Evolutionary conservation across 2,888 invertebrate genomes (phyloP), one percentile per base, ranked within the genome.

Genomic region (Aleiodes testaceus): DNA sequence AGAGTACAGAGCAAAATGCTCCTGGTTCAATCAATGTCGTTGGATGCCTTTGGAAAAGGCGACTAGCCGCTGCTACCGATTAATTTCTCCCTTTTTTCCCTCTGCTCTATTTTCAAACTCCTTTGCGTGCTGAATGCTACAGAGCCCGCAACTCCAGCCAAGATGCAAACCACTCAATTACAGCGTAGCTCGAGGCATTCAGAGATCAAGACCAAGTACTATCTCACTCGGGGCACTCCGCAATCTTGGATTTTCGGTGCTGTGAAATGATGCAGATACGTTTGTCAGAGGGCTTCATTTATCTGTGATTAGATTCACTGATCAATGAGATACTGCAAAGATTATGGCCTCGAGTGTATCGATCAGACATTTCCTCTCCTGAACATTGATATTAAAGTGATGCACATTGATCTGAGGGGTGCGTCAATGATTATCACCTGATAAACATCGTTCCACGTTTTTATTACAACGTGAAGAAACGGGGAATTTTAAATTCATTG

Each of bases 111-210:
- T 36, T 36, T 36, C 9, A 36, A n/a, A 36, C 36, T 36, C 36
- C 36, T 36, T 72, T 64, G 72, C 72, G 72, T 72, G 72, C 55
- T 67, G 67, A 72, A 72, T 67, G 59, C 55, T 71, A 42, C 22
- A 42, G 20, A 20, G n/a, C 20, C 64, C 65, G 55, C 70, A 50
- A 69, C 64, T 69, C 42, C 36, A 30, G 18, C 70, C 61, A 77
- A 81, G 82, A 85, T 84, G 83, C 84, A 84, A 85, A 85, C 84
- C 84, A 84, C 84, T 85, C 85, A 85, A 85, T 86, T 85, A 85
- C 79, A 80, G 78, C 76, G 74, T 76, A 73, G 79, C 83, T 80
- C 76, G 74, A n/a, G 59, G 59, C 59, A 59, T 59, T 59, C 36
- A 59, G 42, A 59, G 59, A 59, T 59, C 42, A 59, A 59, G 59